Percentiles rank a stretch among this genome's conserved stretches.
Conservation (phyloP, 2,113 vertebrate species). For the Dicaeum eximium region DNA sequence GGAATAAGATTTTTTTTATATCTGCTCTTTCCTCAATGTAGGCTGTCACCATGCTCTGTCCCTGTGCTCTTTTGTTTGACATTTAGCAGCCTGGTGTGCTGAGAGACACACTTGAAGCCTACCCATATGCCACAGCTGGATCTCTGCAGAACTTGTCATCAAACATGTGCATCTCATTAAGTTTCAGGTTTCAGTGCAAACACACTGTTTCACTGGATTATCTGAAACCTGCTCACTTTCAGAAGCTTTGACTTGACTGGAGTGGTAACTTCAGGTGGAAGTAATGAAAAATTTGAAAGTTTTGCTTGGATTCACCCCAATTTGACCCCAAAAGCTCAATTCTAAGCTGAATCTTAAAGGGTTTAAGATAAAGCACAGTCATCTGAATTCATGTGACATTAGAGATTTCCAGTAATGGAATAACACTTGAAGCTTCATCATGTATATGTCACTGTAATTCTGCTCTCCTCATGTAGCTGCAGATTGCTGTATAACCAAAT, state of each 20-base stretch:
- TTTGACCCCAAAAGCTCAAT: neutral
- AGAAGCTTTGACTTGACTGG: neutral
- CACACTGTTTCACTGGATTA: neutral
- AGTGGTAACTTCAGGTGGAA: neutral
- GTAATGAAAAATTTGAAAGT: neutral
- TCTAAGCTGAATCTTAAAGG: neutral
- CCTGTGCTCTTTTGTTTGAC: neutral
- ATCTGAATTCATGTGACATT: neutral
- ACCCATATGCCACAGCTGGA: neutral
- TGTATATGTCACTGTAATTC: neutral
- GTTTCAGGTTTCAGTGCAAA: neutral
- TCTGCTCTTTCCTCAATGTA: neutral
- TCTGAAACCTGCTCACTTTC: neutral
- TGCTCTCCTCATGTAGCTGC: neutral
- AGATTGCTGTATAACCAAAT: neutral
- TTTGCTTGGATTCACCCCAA: neutral
- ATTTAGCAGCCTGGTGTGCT: neutral
- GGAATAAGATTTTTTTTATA: neutral
- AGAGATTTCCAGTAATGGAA: neutral
- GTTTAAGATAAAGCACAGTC: neutral
- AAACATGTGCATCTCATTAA: neutral
- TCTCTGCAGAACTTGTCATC: neutral
- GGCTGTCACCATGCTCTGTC: neutral
- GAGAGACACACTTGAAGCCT: neutral
- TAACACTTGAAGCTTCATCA: neutral